Percentiles rank a stretch among this genome's conserved stretches.
Conservation (phyloP, 2,888 invertebrate species). For the Aphrophora alni region DNA sequence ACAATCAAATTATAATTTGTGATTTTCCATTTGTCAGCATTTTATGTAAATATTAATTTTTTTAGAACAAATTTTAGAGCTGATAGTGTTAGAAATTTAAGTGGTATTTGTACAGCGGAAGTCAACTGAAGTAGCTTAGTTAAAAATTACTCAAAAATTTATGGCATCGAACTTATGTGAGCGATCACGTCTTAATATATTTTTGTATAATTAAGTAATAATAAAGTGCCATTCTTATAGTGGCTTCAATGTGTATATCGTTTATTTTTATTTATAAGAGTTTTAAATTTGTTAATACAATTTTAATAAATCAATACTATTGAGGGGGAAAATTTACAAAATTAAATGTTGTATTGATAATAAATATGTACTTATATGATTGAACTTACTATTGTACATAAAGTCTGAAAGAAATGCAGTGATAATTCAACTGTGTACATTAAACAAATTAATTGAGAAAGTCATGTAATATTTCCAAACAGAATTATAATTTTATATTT, state of each 20-base stretch:
- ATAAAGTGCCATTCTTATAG: background rate
- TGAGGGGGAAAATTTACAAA: background rate
- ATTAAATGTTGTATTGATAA: background rate
- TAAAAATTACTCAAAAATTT: background rate
- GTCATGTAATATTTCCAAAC: background rate
- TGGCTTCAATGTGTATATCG: background rate
- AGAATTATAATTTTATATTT: background rate
- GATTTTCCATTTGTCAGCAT: background rate
- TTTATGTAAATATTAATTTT: background rate
- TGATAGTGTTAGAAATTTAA: background rate
- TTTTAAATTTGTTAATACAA: background rate
- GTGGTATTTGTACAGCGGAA: background rate
- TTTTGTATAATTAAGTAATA: background rate
- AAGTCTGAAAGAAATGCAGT: slow-evolving; percentile 2
- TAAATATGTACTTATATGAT: background rate
- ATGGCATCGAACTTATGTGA: background rate
- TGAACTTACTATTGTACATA: slow-evolving; percentile 5
- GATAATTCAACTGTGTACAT: background rate
- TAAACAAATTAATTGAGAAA: too few relatives aligned
- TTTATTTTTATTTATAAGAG: background rate
- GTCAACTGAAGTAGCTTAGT: background rate
- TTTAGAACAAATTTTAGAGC: background rate
- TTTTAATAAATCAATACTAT: background rate
- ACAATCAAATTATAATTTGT: background rate
- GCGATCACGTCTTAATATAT: background rate